Conservation (phyloP, 2,113 vertebrate genomes). For the Ploceus nigricollis region DNA sequence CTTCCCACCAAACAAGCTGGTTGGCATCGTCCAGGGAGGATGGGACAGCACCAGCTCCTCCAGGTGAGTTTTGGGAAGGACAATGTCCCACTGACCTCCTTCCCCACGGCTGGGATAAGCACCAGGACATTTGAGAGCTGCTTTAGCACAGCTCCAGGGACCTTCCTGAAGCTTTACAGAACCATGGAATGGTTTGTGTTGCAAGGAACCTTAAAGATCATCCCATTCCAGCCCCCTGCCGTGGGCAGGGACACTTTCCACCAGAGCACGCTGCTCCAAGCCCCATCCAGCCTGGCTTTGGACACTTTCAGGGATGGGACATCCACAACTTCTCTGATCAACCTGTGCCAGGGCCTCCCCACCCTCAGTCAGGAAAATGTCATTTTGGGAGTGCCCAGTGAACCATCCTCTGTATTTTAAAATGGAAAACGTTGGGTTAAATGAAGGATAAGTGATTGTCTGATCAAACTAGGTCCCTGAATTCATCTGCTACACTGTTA, state of each 20-base stretch:
- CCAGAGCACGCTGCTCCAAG: background rate
- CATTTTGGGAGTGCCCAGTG: fast-evolving
- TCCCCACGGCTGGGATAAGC: fast-evolving
- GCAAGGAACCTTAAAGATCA: background rate
- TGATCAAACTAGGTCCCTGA: background rate
- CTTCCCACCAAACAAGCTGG: background rate
- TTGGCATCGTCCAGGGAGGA: background rate
- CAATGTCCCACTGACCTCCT: background rate
- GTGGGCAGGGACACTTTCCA: background rate
- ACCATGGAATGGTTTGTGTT: background rate
- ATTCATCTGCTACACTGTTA: background rate
- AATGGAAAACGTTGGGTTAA: background rate
- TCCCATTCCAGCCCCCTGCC: background rate
- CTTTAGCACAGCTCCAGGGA: background rate
- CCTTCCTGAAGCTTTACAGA: background rate
- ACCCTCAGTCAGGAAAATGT: background rate
- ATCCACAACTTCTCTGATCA: background rate
- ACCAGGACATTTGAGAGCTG: background rate
- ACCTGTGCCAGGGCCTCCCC: background rate
- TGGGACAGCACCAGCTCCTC: fast-evolving
- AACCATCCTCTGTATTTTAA: background rate
- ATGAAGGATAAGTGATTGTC: background rate
- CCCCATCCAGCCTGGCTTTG: background rate
- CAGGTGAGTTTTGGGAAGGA: background rate
- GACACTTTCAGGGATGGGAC: background rate